Conservation (phyloP, 2,888 invertebrate species). For the Nesidiocoris tenuis region DNA sequence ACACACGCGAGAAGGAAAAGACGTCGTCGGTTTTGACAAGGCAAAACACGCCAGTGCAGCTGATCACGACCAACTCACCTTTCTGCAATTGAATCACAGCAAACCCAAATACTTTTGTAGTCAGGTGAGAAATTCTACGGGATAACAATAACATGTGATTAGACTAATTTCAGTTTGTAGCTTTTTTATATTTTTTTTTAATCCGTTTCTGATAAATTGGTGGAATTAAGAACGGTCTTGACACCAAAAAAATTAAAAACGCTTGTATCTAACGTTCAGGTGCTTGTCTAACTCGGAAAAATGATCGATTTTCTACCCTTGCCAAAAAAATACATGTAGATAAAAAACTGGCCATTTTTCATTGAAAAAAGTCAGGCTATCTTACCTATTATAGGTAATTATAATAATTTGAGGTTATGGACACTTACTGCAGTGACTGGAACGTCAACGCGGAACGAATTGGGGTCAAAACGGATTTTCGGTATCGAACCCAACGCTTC, state of each 20-base stretch:
- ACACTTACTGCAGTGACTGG: conserved; percentile 19
- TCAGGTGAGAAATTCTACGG: no score
- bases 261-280: no score
- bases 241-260: no score
- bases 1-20: conserved; percentile 4
- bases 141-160: no score
- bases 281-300: no score
- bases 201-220: not conserved
- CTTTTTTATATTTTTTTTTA: not conserved
- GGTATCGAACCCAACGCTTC: conserved; percentile 22
- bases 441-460: conserved; percentile 31
- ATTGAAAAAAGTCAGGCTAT: no score
- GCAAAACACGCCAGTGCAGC: conserved; percentile 12
- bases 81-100: conserved; percentile 7
- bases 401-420: not conserved
- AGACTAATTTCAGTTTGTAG: no score
- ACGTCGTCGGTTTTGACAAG: not conserved
- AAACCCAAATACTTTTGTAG: not conserved
- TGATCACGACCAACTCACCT: conserved; percentile 25
- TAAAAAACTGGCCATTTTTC: no score
- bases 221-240: no score
- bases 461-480: conserved; percentile 19
- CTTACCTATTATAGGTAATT: no score
- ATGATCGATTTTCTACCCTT: no score
- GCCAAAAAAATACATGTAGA: not conserved